Evolutionary conservation across 2,797 vertebrate species (phyloP).

Genomic region (Urocyon cinereoargenteus): DNA sequence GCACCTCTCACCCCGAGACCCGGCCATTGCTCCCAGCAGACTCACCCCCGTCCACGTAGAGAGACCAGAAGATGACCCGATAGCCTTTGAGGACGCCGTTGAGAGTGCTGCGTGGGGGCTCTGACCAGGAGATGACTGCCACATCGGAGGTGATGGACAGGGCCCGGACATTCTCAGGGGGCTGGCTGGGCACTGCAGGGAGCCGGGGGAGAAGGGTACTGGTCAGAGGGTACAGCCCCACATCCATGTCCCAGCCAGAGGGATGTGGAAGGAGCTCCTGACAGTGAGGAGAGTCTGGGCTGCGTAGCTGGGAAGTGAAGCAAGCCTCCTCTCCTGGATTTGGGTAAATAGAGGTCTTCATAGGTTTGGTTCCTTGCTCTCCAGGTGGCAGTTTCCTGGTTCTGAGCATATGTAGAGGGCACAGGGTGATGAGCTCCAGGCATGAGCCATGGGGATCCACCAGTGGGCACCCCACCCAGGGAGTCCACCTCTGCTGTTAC

Average conservation of each 20-base stretch:
- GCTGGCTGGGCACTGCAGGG: slow-evolving; percentile 95
- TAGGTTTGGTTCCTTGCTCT: not conserved
- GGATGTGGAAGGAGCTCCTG: not conserved
- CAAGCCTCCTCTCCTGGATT: not conserved
- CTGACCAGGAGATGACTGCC: slow-evolving; percentile 96
- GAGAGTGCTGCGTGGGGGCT: slow-evolving; percentile 96
- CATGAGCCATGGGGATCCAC: not conserved
- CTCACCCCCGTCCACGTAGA: slow-evolving; percentile 96
- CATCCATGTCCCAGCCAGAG: slow-evolving; percentile 61
- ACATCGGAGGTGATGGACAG: slow-evolving; percentile 97
- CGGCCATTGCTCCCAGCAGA: rapidly evolving
- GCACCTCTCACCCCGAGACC: rapidly evolving
- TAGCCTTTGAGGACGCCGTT: slow-evolving; percentile 97
- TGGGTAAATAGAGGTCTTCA: not conserved
- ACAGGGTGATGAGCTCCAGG: not conserved
- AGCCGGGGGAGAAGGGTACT: not conserved
- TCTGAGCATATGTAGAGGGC: not conserved
- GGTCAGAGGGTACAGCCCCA: not conserved
- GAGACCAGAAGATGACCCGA: slow-evolving; percentile 97
- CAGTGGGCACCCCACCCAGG: not conserved
- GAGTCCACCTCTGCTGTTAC: not conserved
- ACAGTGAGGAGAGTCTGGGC: not conserved
- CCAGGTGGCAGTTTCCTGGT: not conserved
- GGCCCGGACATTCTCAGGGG: slow-evolving; percentile 96
- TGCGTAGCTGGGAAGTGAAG: not conserved